A percentile compares a stretch with the other conserved stretches of the same genome.
These are phyloP conservation scores for Stictocephala bisonia DNA, from an alignment of 2,888 invertebrate genomes.

Conservation along the genomic window DNA sequence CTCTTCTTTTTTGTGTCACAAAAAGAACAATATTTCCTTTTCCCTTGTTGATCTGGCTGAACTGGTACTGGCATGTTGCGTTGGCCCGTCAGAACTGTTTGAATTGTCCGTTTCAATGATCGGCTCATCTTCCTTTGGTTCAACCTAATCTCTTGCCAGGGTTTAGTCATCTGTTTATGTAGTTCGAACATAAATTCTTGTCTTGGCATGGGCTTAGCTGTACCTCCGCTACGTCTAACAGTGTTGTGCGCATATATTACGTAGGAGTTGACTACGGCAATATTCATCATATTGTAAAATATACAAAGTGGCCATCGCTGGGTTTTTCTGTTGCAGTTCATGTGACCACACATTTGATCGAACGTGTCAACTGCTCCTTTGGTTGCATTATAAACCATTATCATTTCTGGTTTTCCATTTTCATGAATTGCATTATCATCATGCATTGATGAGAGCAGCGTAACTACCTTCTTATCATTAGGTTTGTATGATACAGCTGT, in stretches of 20 bases:
- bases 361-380: constrained; percentile 35
- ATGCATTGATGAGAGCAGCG: constrained; percentile 20
- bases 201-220: neutral
- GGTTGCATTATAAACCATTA: constrained; percentile 35
- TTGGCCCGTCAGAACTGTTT: too few relatives aligned
- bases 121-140: too few relatives aligned
- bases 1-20: too few relatives aligned
- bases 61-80: too few relatives aligned
- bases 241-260: constrained; percentile 15
- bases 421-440: constrained; percentile 3
- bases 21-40: too few relatives aligned
- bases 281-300: constrained; percentile 15
- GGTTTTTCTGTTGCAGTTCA: constrained; percentile 30
- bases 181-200: neutral
- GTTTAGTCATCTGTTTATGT: constrained; percentile 18
- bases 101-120: too few relatives aligned
- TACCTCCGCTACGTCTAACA: too few relatives aligned
- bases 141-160: neutral
- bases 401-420: constrained; percentile 22
- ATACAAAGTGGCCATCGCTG: constrained; percentile 32
- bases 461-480: constrained; percentile 22
- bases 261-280: constrained; percentile 18
- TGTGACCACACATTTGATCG: constrained; percentile 44
- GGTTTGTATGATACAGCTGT: constrained; percentile 33
- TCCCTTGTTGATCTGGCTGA: too few relatives aligned